Conservation (phyloP, 2,797 vertebrate genomes). For the Onychomys torridus region DNA sequence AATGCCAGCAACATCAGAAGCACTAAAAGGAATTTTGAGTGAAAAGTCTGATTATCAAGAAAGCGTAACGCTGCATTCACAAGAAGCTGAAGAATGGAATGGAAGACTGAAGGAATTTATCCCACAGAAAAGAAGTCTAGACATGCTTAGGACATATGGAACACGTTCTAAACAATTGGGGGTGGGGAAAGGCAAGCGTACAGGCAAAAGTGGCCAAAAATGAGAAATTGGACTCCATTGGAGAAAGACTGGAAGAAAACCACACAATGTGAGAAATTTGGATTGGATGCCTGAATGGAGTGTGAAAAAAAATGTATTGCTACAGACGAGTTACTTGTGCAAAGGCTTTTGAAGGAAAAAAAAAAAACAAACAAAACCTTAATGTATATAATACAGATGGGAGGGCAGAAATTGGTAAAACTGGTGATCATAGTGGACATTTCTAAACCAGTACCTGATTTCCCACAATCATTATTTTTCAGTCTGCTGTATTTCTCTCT, state of each 20-base stretch:
- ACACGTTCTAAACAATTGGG: neutral
- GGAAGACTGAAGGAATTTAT: neutral
- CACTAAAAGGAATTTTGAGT: constrained; percentile 1
- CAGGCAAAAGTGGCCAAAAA: neutral
- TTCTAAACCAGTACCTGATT: neutral
- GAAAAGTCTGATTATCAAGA: constrained; percentile 33
- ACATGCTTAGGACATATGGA: neutral
- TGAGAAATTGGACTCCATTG: neutral
- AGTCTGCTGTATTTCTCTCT: neutral
- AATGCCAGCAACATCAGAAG: constrained; percentile 7
- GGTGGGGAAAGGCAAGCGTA: neutral
- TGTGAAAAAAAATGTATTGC: constrained; percentile 9
- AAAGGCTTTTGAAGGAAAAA: constrained; percentile 23
- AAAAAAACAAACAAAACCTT: neutral
- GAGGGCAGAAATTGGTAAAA: neutral
- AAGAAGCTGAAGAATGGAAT: neutral
- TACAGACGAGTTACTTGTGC: neutral
- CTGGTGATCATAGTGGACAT: neutral
- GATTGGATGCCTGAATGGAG: neutral
- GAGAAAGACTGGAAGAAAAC: neutral
- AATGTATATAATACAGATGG: neutral
- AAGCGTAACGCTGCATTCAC: neutral
- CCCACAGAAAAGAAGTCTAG: neutral
- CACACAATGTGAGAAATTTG: neutral
- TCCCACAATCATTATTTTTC: neutral